Percentiles rank a stretch among this genome's conserved stretches.
These are phyloP conservation scores for Promerops cafer DNA, from an alignment of 2,113 vertebrate genomes.

Conservation along the genomic window DNA sequence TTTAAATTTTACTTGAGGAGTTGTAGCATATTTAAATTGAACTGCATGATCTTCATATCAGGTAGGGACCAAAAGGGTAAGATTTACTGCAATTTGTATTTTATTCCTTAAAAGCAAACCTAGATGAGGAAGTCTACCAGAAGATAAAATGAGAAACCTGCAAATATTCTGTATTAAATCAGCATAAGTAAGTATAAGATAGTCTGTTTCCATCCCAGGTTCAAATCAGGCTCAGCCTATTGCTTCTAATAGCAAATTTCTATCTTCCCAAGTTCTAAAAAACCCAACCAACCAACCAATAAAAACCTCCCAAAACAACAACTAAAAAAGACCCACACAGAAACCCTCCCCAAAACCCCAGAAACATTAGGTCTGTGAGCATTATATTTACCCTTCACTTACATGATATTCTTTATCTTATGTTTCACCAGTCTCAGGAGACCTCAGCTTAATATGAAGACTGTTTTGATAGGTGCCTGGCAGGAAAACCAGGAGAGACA, in stretches of 20 bases:
- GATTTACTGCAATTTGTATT: background rate
- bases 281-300: background rate
- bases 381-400: background rate
- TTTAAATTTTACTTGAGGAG: conserved; percentile 33
- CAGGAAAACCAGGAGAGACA: background rate
- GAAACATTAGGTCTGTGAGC: background rate
- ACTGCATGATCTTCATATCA: background rate
- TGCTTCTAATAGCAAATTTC: background rate
- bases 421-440: background rate
- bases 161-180: background rate
- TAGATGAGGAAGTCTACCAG: background rate
- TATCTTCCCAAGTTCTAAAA: background rate
- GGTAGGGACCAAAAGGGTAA: background rate
- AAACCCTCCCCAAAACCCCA: too few relatives aligned
- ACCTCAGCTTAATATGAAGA: background rate
- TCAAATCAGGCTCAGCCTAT: background rate
- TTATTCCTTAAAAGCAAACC: background rate
- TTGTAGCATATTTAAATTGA: background rate
- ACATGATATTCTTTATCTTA: background rate
- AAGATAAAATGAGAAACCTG: background rate
- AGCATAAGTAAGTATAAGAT: background rate
- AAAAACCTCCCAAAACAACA: background rate
- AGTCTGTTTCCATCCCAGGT: background rate
- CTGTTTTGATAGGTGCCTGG: background rate
- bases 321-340: background rate